Conservation (phyloP, 2,113 vertebrate species). For the Phodopus roborovskii region DNA sequence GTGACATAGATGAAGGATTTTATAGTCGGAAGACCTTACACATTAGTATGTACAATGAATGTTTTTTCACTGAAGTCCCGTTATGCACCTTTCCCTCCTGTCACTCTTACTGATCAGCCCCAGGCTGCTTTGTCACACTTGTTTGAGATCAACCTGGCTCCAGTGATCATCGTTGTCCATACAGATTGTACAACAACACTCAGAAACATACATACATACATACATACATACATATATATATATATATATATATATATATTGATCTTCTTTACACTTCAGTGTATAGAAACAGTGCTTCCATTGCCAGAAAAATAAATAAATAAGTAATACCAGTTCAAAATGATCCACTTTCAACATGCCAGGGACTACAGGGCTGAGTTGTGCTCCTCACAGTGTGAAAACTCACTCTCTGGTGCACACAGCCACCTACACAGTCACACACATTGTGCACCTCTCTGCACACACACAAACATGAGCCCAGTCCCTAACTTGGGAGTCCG, state of each 20-base stretch:
- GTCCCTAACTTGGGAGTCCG: neutral
- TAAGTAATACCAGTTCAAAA: neutral
- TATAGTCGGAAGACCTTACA: neutral
- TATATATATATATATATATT: no score
- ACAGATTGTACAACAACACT: neutral
- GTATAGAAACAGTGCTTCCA: neutral
- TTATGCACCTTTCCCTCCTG: neutral
- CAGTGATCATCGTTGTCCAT: neutral
- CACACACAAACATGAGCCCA: neutral
- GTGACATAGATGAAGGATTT: neutral
- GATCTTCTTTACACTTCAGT: neutral
- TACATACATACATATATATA: no score
- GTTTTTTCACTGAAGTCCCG: neutral
- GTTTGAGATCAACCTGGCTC: constrained; percentile 22
- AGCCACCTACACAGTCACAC: neutral
- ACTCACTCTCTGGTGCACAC: neutral
- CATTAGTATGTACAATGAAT: neutral
- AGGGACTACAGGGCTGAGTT: neutral
- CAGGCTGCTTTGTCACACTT: neutral
- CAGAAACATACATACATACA: neutral
- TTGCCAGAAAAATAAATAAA: neutral
- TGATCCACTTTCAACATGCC: neutral
- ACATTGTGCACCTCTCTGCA: neutral
- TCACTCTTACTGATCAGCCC: neutral
- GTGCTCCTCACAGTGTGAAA: neutral